Conservation (phyloP, 2,888 invertebrate species). For the Scaptomyza flava region DNA sequence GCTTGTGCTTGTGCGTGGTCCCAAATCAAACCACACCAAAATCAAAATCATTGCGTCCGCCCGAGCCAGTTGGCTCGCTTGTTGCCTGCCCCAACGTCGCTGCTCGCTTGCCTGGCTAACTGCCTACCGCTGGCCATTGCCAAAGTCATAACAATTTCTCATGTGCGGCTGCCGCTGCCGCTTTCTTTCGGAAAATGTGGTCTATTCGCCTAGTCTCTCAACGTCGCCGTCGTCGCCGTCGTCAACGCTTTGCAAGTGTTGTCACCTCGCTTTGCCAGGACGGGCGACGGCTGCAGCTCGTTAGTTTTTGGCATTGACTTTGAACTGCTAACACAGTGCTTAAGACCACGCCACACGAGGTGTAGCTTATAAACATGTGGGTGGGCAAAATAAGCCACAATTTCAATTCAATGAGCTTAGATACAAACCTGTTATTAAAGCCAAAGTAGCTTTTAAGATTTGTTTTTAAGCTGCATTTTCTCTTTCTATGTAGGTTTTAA, state of each 20-base stretch:
- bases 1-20: conserved; percentile 41
- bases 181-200: conserved; percentile 82
- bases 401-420: neutral
- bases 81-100: neutral
- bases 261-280: conserved; percentile 47
- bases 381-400: neutral
- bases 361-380: conserved; percentile 4
- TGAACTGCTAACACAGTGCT: conserved; percentile 46
- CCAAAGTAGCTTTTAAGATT: neutral
- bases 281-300: conserved; percentile 30
- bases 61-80: conserved; percentile 28
- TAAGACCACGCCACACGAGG: conserved; percentile 48
- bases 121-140: conserved; percentile 31
- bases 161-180: conserved; percentile 40
- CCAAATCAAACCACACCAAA: conserved; percentile 66
- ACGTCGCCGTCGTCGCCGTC: conserved; percentile 15
- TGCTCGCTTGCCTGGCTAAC: conserved; percentile 1
- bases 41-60: conserved; percentile 51
- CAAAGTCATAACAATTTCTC: conserved; percentile 61
- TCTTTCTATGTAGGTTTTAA: neutral
- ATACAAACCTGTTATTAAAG: neutral
- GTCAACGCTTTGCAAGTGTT: conserved; percentile 34
- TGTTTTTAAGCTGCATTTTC: neutral
- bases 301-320: conserved; percentile 63
- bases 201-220: conserved; percentile 60